Evolutionary conservation across 1,140 invertebrate genomes (phyloP).

Genomic region (Stegodyphus dumicola): DNA sequence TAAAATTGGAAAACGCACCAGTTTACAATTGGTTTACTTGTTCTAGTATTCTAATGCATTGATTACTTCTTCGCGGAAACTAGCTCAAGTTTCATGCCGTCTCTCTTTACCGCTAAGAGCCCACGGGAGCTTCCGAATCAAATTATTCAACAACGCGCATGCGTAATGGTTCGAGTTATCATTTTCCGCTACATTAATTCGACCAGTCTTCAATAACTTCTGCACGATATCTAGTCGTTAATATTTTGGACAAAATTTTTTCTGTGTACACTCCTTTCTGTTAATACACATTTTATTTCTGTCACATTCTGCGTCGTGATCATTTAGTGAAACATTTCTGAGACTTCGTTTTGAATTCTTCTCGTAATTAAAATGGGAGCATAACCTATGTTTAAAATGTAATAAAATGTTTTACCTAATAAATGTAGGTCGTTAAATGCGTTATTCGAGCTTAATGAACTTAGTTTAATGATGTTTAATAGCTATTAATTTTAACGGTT

Average conservation of each 20-base stretch:
- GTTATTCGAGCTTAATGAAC: constrained; percentile 34
- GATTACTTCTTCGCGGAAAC: too few species aligned
- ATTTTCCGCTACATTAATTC: constrained; percentile 49
- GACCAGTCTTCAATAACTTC: constrained; percentile 16
- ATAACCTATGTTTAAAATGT: constrained; percentile 42
- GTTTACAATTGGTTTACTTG: too few species aligned
- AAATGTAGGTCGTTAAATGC: constrained; percentile 7
- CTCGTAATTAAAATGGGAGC: constrained; percentile 31
- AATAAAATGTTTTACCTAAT: constrained; percentile 46
- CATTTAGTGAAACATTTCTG: neutral
- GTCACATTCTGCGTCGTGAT: neutral
- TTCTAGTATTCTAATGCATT: too few species aligned
- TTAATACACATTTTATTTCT: constrained; percentile 39
- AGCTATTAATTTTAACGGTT: constrained; percentile 40
- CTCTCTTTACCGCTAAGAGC: too few species aligned
- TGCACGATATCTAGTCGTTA: constrained; percentile 37
- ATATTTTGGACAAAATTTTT: constrained; percentile 17
- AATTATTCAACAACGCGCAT: constrained; percentile 3
- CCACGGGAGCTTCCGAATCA: neutral
- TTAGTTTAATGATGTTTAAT: constrained; percentile 52
- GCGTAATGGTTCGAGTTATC: constrained; percentile 41
- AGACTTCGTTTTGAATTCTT: constrained; percentile 8
- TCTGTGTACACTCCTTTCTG: constrained; percentile 21
- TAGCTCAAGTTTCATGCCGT: too few species aligned
- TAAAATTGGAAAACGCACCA: too few species aligned